phyloP scores from a whole-genome alignment of 2,888 invertebrate genomes.

The Drosophila testacea region DNA sequence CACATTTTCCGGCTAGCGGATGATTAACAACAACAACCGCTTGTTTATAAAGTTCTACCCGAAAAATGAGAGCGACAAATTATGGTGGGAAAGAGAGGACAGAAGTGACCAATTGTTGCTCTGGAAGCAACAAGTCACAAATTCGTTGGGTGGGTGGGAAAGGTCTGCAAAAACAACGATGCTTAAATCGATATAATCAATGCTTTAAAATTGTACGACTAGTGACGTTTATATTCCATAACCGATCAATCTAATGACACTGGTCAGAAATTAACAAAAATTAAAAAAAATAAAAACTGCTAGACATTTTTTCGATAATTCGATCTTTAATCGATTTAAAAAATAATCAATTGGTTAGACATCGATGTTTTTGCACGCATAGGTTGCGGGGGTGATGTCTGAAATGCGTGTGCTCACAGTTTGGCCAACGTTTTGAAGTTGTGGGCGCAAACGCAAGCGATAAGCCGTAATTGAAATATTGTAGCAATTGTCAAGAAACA shows the following conservation, averaged over 20 bases:
- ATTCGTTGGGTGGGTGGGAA: background rate
- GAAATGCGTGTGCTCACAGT: conserved; percentile 23
- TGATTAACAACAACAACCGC: conserved; percentile 12
- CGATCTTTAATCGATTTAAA: no score
- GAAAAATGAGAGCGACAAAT: conserved; percentile 25
- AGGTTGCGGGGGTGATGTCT: conserved; percentile 16
- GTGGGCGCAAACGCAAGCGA: conserved; percentile 61
- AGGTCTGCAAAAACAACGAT: no score
- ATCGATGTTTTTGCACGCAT: no score
- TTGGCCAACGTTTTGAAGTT: conserved; percentile 37
- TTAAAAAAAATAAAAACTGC: no score
- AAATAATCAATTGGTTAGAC: no score
- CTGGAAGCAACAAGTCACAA: conserved; percentile 70
- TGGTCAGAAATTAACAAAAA: no score
- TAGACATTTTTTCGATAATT: no score
- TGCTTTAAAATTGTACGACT: no score
- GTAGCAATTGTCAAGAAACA: conserved; percentile 56
- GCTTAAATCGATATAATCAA: no score
- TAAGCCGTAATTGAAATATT: conserved; percentile 67
- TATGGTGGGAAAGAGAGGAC: background rate
- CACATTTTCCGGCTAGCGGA: conserved; percentile 62
- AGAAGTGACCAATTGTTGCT: conserved; percentile 69
- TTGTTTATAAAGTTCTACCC: conserved; percentile 62
- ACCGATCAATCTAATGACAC: no score
- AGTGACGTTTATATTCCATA: no score